Evolutionary conservation across 2,113 vertebrate species (phyloP), one percentile per base, ranked within the genome.

Genomic region (Ctenomys sociabilis): DNA sequence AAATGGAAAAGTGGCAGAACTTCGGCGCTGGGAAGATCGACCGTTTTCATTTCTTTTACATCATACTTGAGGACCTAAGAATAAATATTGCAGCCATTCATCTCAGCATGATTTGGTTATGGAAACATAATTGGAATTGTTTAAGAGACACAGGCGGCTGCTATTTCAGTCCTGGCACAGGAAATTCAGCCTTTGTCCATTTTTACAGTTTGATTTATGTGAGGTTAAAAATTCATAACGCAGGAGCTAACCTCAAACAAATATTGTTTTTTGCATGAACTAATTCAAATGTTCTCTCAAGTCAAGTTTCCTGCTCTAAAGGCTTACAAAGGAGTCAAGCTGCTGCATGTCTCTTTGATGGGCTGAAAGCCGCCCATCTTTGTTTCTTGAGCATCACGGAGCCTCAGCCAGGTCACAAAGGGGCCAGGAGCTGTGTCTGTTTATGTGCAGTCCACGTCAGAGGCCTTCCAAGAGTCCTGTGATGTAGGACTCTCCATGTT

Each of bases 211-310:
- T 98, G 97, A 98, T 98, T 98, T 98, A 98, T 98, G 97, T 73
- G 96, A 98, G 98, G 77, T 96, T 97, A 97, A 97, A 97, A 97
- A 98, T 98, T 97, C 98, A 98, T 97, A 97, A 98, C 2, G 80
- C 97, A 83, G 85, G 93, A 95, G 88, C 97, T 92, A 93, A 97
- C 92, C 94, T 85, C 87, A 0, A 95, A 97, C 98, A 98, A 98
- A 98, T 98, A 98, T 97, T 98, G 98, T 96, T 95, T 80, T 92
- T 57, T 93, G 72, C 78, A 80, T 57, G 95, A 97, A 87, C 61
- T 95, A 95, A 89, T 97, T 96, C 94, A 94, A 96, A 88, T 0
- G 1, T 22, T 26, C 93, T 85, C 77, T 90, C n/a, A 0, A 52
- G 70, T 72, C 11, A 2, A 75, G 64, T 49, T 96, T 97, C 85